A percentile compares a stretch with the other conserved stretches of the same genome.
Conservation (phyloP, 1,140 invertebrate genomes). For the Ostrea denselamellosa region DNA sequence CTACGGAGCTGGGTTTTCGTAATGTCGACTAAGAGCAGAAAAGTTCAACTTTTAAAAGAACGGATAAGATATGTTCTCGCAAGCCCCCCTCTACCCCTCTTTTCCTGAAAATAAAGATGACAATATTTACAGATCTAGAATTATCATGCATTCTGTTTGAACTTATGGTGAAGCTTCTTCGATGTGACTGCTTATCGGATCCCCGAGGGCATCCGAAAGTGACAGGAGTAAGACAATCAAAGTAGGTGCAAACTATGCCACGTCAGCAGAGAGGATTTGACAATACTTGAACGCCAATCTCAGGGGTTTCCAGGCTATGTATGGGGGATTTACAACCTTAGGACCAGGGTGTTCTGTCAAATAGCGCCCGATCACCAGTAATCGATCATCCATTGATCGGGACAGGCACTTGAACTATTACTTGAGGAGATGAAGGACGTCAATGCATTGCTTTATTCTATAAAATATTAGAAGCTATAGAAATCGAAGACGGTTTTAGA, state of each 20-base stretch:
- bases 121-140: no score
- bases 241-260: background rate
- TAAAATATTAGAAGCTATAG: slow-evolving; percentile 6
- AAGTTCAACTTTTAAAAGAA: no score
- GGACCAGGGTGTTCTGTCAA: background rate
- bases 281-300: background rate
- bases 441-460: background rate
- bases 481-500: slow-evolving; percentile 10
- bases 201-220: background rate
- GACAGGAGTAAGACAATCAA: background rate
- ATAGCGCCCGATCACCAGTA: background rate
- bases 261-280: background rate
- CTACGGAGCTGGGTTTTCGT: no score
- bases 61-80: no score
- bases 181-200: no score
- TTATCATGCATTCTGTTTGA: no score
- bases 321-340: background rate
- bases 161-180: no score
- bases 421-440: background rate
- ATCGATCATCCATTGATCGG: slow-evolving; percentile 30
- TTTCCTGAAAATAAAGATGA: no score
- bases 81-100: no score
- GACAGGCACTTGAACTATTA: background rate
- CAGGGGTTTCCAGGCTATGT: background rate
- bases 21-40: no score